Base-by-base conservation (phyloP, 2,888 invertebrate genomes). In the Anthoptus insignis region DNA sequence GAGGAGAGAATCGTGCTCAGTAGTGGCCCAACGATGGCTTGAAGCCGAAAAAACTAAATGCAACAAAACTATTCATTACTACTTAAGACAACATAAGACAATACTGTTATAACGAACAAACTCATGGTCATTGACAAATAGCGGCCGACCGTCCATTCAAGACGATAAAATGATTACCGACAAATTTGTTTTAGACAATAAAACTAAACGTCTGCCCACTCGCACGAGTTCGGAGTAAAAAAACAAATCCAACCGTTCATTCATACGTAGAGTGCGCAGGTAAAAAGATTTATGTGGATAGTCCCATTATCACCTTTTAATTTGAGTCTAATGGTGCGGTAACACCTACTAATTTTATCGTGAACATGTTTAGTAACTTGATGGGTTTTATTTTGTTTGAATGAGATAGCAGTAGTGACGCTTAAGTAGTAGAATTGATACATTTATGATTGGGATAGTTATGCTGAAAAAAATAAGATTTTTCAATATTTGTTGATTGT, bases 121-220 rank as follows among this genome's bases (percentile, higher is more conserved):
- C 27, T 32, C 34, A 21, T 27, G 58, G 22, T 45, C 49, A 59
- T 49, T 49, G 49, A 59, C 19, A 59, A 59, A 59, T 59, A 59
- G 49, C 21, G 14, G 22, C 34, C 47, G n/a, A 47, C 29, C 32
- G n/a, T 34, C 34, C 58, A 59, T 59, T 59, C 34, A 59, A 59
- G 16, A 22, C 21, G 45, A 47, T 58, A 34, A 61, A 58, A 52
- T 39, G 59, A 80, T 79, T 79, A 79, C 80, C 79, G 80, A 82
- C 81, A 78, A 79, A 78, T 76, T 74, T 75, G 66, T 67, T 68
- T 49, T 42, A 82, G 79, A 84, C 81, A 83, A 84, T 81, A 78
- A 81, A 83, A 87, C 87, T 84, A 87, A 86, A 82, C 74, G 76
- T 80, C 88, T 78, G 78, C 90, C 90, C 88, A 91, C 90, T 83